Base-by-base conservation (phyloP, 2,888 invertebrate species). In the Rhodophaea formosa region DNA sequence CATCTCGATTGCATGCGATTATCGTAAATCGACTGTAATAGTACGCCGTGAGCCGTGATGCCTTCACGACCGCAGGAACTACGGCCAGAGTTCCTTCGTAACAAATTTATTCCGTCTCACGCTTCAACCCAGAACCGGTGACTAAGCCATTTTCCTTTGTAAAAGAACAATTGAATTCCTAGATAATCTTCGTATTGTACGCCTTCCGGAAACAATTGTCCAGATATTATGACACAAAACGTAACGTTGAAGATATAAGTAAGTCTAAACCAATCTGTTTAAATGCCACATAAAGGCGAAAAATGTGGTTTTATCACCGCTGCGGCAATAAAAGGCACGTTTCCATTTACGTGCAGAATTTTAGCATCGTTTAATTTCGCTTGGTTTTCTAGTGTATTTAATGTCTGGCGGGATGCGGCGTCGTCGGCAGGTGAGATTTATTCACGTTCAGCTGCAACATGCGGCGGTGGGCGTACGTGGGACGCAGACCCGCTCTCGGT, bases 381-480 rank as follows among this genome's bases (percentile, higher is more conserved):
- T 53, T 54, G 53, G n/a, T 43, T 30, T 45, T 44, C 15, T 54
- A 44, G 29, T 54, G 14, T 14, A 12, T 43, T 53, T 29, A 29
- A 43, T 53, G 29, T 43, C 12, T 7, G 30, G 43, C 7, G 8
- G n/a, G n/a, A 32, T 56, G 3, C 46, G 30, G 32, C 45, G 79
- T 77, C 82, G 84, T 82, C 84, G 80, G 80, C 84, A 79, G 80
- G 80, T 80, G 71, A 81, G 82, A 88, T 86, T 86, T 86, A 85
- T 84, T 76, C 81, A 79, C 81, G 78, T 72, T 72, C 66, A 74
- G 71, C 69, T 71, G 66, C 69, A 72, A 79, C 75, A 77, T 72
- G 77, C 69, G 69, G 71, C 70, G 72, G 86, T 80, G 82, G 83
- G 80, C 77, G 82, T 75, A 75, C 82, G 86, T 82, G 79, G 84